Base-by-base conservation (phyloP, 2,113 vertebrate species). In the Eublepharis macularius region DNA sequence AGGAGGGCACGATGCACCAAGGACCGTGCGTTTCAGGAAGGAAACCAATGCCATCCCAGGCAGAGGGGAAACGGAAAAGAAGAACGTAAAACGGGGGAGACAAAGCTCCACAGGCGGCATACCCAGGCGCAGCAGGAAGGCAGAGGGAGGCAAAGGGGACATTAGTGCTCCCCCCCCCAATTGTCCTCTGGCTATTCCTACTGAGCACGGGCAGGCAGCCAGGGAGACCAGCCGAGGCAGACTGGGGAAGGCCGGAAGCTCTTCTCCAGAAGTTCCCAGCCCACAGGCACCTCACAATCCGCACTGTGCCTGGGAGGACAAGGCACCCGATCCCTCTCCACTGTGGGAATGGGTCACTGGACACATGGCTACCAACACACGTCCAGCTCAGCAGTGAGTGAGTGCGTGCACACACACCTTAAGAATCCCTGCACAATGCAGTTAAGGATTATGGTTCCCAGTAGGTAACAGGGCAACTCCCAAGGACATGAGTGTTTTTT, bases 141-240 rank as follows among this genome's bases (percentile, higher is more conserved):
- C 2, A 9, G 60, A 29, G 60, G 60, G 19, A 14, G 60, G 60
- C 60, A 29, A 19, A n/a, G 70, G 9, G 34, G 9, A 14, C 19
- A 10, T 19, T 57, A 12, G 32, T 6, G 26, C 36, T 39, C 17
- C 7, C 1, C 11, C 11, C 6, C 11, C 0, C 11, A n/a, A 1
- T 4, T 41, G 12, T 32, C 47, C 76, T 8, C n/a, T 4, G 34
- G 49, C 34, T 73, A n/a, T 54, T 49, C 21, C 72, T 26, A 34
- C n/a, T 0, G 1, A 4, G 7, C 8, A 3, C 66, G 51, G 47
- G 36, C 36, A 72, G 49, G 36, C n/a, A 16, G 7, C 29, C 51
- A 24, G 5, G 1, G 26, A 57, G 70, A 29, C 36, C 21, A 9
- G 19, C 4, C 12, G 39, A 32, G 14, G 32, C 26, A 45, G 36